phyloP scores from a whole-genome alignment of 2,888 invertebrate species.

The Torymus tubicola region DNA sequence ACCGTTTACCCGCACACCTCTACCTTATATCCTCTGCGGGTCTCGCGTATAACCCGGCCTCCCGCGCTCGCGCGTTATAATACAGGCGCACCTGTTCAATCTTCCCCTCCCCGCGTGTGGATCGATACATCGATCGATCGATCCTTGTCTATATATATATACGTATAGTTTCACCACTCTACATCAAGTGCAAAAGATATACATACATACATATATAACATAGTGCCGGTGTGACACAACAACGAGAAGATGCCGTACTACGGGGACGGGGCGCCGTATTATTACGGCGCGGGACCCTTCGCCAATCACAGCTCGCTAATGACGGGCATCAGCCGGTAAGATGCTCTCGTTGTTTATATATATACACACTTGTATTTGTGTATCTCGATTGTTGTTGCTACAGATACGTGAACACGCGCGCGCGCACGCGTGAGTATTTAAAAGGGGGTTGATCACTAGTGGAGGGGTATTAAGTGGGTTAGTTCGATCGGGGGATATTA shows the following conservation, averaged over 20 bases:
- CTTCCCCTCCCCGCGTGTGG: too few relatives aligned
- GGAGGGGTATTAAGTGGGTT: neutral
- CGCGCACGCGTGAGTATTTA: too few relatives aligned
- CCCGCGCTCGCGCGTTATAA: too few relatives aligned
- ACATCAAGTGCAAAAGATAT: too few relatives aligned
- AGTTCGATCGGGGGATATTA: too few relatives aligned
- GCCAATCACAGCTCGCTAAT: conserved; percentile 74
- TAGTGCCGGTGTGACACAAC: neutral
- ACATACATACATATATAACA: too few relatives aligned
- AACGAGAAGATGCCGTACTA: conserved; percentile 71
- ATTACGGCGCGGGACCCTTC: conserved; percentile 69
- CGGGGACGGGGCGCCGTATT: conserved; percentile 71
- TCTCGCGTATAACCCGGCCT: too few relatives aligned
- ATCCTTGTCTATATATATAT: too few relatives aligned
- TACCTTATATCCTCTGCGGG: too few relatives aligned
- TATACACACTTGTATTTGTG: conserved; percentile 1
- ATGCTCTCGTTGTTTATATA: neutral
- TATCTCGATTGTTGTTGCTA: neutral
- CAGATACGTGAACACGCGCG: neutral
- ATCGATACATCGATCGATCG: too few relatives aligned
- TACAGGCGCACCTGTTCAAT: too few relatives aligned
- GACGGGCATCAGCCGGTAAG: conserved; percentile 67
- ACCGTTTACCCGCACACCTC: conserved; percentile 63
- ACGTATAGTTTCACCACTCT: too few relatives aligned
- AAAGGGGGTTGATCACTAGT: neutral